Conservation (phyloP, 1,140 invertebrate species). For the Carcinoscorpius rotundicauda region DNA sequence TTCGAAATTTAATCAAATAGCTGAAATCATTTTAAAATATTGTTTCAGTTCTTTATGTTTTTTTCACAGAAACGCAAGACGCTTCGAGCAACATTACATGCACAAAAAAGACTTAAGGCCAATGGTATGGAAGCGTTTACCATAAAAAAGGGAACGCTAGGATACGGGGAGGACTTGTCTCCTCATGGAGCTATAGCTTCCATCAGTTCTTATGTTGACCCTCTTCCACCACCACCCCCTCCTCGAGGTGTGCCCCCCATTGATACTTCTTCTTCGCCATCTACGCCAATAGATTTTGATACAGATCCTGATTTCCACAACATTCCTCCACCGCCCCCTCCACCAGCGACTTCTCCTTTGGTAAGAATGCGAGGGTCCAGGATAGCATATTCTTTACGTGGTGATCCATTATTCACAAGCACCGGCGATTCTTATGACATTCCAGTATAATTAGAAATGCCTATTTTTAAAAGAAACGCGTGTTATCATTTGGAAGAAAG, state of each 20-base stretch:
- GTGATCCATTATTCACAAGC: background rate
- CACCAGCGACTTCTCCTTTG: slow-evolving; percentile 10
- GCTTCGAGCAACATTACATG: slow-evolving; percentile 55
- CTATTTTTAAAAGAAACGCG: too few species aligned
- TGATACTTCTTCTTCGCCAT: background rate
- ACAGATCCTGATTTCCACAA: slow-evolving; percentile 12
- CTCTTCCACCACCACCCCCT: slow-evolving; percentile 8
- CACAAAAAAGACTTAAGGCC: slow-evolving; percentile 59
- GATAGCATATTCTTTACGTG: slow-evolving; percentile 11
- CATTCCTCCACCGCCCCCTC: slow-evolving; percentile 3
- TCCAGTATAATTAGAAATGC: too few species aligned
- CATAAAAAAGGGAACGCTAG: slow-evolving; percentile 15
- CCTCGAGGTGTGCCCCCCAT: slow-evolving; percentile 3
- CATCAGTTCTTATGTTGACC: background rate
- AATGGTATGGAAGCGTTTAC: slow-evolving; percentile 46
- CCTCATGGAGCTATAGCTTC: background rate
- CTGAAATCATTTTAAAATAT: too few species aligned
- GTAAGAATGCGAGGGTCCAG: slow-evolving; percentile 15
- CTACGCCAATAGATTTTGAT: slow-evolving; percentile 2
- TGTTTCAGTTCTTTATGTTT: too few species aligned
- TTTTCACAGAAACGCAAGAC: slow-evolving; percentile 63
- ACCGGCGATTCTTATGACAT: too few species aligned
- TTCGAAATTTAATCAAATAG: too few species aligned
- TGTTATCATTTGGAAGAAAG: too few species aligned
- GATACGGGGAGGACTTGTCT: slow-evolving; percentile 6